Conservation (phyloP, 2,888 invertebrate species). For the Pseudococcus jackbeardsleyi region DNA sequence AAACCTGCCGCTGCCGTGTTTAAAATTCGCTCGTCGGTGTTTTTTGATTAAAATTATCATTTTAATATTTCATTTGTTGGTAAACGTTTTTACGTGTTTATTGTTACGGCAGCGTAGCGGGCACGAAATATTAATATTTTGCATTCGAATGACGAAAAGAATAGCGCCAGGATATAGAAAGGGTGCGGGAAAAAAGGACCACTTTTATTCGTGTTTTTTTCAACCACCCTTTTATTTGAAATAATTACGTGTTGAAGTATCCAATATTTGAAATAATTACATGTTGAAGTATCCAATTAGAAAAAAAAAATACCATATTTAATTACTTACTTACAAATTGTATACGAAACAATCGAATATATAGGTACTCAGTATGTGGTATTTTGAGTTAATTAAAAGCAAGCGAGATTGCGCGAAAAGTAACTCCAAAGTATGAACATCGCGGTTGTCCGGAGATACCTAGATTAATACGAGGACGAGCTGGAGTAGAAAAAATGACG, state of each 20-base stretch:
- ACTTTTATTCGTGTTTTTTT: not conserved
- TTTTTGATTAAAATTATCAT: constrained; percentile 56
- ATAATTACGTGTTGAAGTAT: not conserved
- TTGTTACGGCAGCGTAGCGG: not conserved
- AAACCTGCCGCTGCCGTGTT: constrained; percentile 48
- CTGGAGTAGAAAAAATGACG: constrained; percentile 12
- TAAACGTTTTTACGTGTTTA: constrained; percentile 52
- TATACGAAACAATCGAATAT: not conserved
- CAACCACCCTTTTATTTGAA: not conserved
- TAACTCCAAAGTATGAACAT: not conserved
- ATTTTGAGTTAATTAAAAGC: not conserved
- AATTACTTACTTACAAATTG: not conserved
- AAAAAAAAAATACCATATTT: not conserved
- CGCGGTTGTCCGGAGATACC: not conserved
- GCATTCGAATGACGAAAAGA: not conserved
- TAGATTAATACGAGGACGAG: not conserved
- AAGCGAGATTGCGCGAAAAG: not conserved
- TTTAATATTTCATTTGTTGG: constrained; percentile 56
- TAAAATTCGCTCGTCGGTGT: constrained; percentile 52
- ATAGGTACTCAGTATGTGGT: not conserved
- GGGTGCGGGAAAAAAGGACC: not conserved
- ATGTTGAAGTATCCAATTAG: not conserved
- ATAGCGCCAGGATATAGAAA: not conserved
- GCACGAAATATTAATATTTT: constrained; percentile 51
- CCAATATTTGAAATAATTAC: not conserved